Percentiles rank a stretch among this genome's conserved stretches.
These are phyloP conservation scores for Apis dorsata DNA, from an alignment of 1,140 invertebrate species.

Conservation along the genomic window DNA sequence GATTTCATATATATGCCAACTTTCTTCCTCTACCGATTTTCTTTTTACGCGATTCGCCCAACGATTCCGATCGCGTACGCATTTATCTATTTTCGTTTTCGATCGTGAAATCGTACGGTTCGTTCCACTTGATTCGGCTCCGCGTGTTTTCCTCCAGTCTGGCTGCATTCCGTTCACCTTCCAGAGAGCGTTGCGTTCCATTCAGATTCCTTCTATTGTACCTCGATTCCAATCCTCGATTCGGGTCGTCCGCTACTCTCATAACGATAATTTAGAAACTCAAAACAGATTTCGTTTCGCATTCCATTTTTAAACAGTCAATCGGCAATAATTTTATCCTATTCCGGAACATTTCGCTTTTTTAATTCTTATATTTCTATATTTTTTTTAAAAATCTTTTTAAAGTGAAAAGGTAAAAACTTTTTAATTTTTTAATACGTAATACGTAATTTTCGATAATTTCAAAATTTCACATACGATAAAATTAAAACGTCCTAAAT, in stretches of 20 bases:
- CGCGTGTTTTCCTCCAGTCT: not conserved
- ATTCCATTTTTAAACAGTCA: not conserved
- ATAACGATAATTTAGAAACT: slow-evolving; percentile 28
- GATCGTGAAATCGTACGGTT: not conserved
- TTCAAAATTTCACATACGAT: too few species aligned
- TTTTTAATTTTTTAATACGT: too few species aligned
- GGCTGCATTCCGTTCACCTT: not conserved
- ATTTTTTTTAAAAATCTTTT: too few species aligned
- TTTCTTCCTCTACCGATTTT: slow-evolving; percentile 5
- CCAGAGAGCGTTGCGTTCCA: slow-evolving; percentile 18
- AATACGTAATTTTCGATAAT: too few species aligned
- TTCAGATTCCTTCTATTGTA: slow-evolving; percentile 30
- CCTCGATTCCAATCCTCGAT: not conserved
- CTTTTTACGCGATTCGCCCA: not conserved
- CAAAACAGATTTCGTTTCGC: slow-evolving; percentile 17
- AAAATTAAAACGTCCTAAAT: not conserved
- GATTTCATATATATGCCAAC: slow-evolving; percentile 5
- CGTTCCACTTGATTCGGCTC: not conserved
- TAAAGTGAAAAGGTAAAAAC: too few species aligned
- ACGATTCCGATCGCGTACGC: not conserved
- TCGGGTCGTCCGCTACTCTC: not conserved
- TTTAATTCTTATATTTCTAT: too few species aligned
- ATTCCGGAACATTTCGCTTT: too few species aligned
- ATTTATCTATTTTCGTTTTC: not conserved
- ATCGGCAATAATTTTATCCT: not conserved